phyloP scores from a whole-genome alignment of 2,888 invertebrate genomes.

The Volucella inanis region DNA sequence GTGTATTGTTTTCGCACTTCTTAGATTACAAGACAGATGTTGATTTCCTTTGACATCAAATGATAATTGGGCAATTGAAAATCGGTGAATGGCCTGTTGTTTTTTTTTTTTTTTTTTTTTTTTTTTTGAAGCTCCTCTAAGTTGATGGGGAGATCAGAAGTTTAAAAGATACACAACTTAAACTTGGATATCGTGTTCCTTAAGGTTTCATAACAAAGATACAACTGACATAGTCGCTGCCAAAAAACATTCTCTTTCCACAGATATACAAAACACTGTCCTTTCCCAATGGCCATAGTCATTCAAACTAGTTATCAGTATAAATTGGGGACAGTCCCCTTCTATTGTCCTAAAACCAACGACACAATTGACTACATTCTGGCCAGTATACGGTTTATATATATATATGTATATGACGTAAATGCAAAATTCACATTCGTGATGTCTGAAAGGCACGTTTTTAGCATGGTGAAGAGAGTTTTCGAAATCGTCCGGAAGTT shows the following conservation, averaged over 20 bases:
- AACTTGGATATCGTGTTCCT: too few species aligned
- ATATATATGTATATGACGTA: not conserved
- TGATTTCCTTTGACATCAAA: slow-evolving; percentile 3
- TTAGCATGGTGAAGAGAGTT: not conserved
- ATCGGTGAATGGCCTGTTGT: not conserved
- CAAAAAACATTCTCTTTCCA: too few species aligned
- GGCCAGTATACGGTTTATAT: too few species aligned
- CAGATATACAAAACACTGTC: too few species aligned
- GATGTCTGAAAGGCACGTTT: slow-evolving; percentile 12
- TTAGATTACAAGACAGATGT: slow-evolving; percentile 19
- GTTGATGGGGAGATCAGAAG: not conserved
- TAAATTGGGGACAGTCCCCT: too few species aligned
- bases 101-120: not conserved
- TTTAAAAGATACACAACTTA: too few species aligned
- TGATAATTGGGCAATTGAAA: slow-evolving; percentile 9
- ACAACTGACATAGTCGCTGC: too few species aligned
- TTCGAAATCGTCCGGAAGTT: slow-evolving; percentile 51
- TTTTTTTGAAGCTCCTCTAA: not conserved
- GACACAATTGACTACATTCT: too few species aligned
- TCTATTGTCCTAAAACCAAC: too few species aligned
- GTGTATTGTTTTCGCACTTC: slow-evolving; percentile 18
- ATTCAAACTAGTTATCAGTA: too few species aligned
- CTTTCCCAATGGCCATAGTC: too few species aligned
- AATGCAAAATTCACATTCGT: slow-evolving; percentile 10
- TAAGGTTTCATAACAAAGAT: too few species aligned